Evolutionary conservation across 92 coral and sea anemone genomes (phyloP).

Genomic region (Porites evermanni): DNA sequence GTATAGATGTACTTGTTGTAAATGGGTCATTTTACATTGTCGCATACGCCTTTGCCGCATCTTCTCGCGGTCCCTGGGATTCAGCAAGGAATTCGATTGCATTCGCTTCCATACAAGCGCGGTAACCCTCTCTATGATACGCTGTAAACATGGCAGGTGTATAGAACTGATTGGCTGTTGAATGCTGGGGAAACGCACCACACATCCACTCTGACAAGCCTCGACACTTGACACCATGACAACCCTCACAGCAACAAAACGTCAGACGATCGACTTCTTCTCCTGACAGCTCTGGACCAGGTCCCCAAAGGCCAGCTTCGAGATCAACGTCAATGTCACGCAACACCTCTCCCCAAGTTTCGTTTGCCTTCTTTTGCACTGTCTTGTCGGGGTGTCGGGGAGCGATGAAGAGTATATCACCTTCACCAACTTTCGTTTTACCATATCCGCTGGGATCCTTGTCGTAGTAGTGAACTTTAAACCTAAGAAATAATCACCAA

Average conservation of each 20-base stretch:
- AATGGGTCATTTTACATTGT: slow-evolving; percentile 1
- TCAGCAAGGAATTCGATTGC: slow-evolving; percentile 49
- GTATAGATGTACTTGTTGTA: no score
- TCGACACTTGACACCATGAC: slow-evolving; percentile 48
- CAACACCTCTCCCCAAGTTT: slow-evolving; percentile 43
- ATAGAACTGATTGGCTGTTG: slow-evolving; percentile 69
- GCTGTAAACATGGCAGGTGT: slow-evolving; percentile 70
- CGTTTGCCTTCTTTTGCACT: slow-evolving; percentile 7
- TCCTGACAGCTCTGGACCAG: slow-evolving; percentile 66
- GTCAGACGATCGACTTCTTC: slow-evolving; percentile 67
- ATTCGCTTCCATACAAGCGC: slow-evolving; percentile 63
- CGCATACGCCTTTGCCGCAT: slow-evolving; percentile 16
- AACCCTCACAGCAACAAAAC: slow-evolving; percentile 73
- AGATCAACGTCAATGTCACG: slow-evolving; percentile 61
- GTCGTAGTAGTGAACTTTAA: slow-evolving; percentile 68
- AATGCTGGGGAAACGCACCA: slow-evolving; percentile 72
- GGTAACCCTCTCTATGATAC: slow-evolving; percentile 73
- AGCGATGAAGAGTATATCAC: slow-evolving; percentile 67
- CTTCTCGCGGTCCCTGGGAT: background rate
- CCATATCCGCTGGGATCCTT: slow-evolving; percentile 28
- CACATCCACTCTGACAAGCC: slow-evolving; percentile 61
- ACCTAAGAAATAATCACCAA: slow-evolving; percentile 22
- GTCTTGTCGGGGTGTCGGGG: slow-evolving; percentile 56
- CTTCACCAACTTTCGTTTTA: slow-evolving; percentile 62
- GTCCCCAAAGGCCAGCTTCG: slow-evolving; percentile 67